phyloP scores from a whole-genome alignment of 2,797 vertebrate species.

The Ctenopoma kingsleyae region DNA sequence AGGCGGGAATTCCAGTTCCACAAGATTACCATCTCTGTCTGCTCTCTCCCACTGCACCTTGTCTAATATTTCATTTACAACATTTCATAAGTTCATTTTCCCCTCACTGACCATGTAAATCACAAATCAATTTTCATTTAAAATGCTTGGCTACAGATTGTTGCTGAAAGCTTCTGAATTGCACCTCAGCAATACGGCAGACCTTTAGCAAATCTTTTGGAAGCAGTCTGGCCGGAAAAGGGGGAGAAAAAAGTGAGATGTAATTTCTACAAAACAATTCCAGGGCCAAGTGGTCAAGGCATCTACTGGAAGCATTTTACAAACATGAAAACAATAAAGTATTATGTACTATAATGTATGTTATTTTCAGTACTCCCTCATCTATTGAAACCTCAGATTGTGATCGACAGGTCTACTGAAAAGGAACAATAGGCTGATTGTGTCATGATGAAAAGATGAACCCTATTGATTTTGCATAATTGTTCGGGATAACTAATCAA shows the following conservation, averaged over 20 bases:
- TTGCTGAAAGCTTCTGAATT: conserved; percentile 91
- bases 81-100: conserved; percentile 99
- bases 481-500: conserved; percentile 36
- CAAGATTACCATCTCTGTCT: conserved; percentile 93
- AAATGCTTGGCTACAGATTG: conserved; percentile 96
- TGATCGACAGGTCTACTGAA: conserved; percentile 37
- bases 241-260: conserved; percentile 60
- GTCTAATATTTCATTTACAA: conserved; percentile 99
- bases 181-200: conserved; percentile 88
- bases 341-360: conserved; percentile 49
- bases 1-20: conserved; percentile 97
- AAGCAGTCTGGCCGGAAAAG: conserved; percentile 56
- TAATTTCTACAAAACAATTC: conserved; percentile 77
- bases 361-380: conserved; percentile 20
- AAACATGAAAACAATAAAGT: conserved; percentile 63
- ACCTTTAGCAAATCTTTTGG: conserved; percentile 90
- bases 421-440: conserved; percentile 36
- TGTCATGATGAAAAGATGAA: conserved; percentile 46
- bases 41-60: conserved; percentile 86
- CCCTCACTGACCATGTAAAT: conserved; percentile 99
- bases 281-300: conserved; percentile 72
- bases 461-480: conserved; percentile 40
- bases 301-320: conserved; percentile 65
- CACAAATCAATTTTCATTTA: conserved; percentile 99
- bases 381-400: conserved; percentile 30